Evolutionary conservation across 2,888 invertebrate species (phyloP), one percentile per base, ranked within the genome.

Genomic region (Lepidocyrtoides sp.): DNA sequence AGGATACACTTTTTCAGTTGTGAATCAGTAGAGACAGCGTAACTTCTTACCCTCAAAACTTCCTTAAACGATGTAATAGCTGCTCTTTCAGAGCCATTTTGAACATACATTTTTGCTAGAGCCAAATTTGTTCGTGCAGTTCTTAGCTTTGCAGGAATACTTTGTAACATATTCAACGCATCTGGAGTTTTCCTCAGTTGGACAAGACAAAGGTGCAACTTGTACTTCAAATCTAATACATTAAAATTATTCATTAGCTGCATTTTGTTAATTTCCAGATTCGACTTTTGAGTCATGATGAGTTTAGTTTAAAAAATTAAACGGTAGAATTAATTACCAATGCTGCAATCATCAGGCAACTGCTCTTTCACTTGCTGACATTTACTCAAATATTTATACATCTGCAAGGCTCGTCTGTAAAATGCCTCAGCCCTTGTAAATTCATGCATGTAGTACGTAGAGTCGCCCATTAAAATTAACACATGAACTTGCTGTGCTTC

Each of bases 1-100:
- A n/a, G n/a, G n/a, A n/a, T n/a, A n/a, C n/a, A n/a, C n/a, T n/a
- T n/a, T n/a, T n/a, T n/a, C n/a, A n/a, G n/a, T n/a, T n/a, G n/a
- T n/a, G n/a, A n/a, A n/a, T n/a, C n/a, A n/a, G n/a, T n/a, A n/a
- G n/a, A n/a, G n/a, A n/a, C n/a, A n/a, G n/a, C n/a, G n/a, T n/a
- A 36, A 36, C 7, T 4, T 36, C 5, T 95, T 94, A 97, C 97
- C 93, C 97, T 96, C 75, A 98, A 95, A 10, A 98, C 97, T 95
- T 98, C 98, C 95, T 97, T 98, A 95, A 97, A 98, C 41, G 97
- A 97, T 0, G 97, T 96, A 79, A 97, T 96, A 0, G 97, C 97
- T 17, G 97, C 97, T 81, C 97, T 95, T 94, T 97, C 97, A 95
- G 96, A 96, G 12, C 97, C 97, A 87, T 96, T 96, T 92, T 97